Conservation (phyloP, 92 coral and sea anemone genomes). For the Epizoanthus scotinus region DNA sequence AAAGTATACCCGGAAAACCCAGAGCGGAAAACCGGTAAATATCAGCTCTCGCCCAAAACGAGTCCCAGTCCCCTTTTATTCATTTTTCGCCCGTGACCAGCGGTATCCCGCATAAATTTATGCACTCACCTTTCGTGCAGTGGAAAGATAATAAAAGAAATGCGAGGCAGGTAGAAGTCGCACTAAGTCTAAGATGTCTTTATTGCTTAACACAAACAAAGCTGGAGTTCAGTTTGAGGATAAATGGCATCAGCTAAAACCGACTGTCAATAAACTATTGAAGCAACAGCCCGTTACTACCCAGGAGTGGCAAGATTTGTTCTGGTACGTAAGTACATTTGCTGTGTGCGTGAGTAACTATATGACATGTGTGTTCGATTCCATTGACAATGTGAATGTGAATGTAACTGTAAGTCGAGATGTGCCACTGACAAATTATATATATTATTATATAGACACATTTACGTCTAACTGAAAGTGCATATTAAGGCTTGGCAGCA, state of each 20-base stretch:
- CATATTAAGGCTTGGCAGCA: too few relatives aligned
- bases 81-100: background rate
- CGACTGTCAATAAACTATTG: constrained; percentile 90
- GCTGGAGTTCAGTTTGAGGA: constrained; percentile 89
- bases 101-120: constrained; percentile 9
- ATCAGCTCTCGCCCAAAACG: too few relatives aligned
- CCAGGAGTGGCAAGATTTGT: constrained; percentile 97
- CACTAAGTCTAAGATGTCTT: constrained; percentile 32
- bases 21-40: too few relatives aligned
- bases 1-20: too few relatives aligned
- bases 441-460: too few relatives aligned
- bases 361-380: too few relatives aligned
- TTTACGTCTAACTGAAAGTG: too few relatives aligned
- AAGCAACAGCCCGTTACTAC: constrained; percentile 89
- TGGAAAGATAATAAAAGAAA: constrained; percentile 5
- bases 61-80: too few relatives aligned
- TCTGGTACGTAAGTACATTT: constrained; percentile 68
- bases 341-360: too few relatives aligned
- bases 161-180: background rate
- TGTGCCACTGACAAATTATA: too few relatives aligned
- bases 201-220: constrained; percentile 70
- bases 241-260: constrained; percentile 93
- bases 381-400: too few relatives aligned
- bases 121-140: constrained; percentile 19
- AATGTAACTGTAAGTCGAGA: too few relatives aligned